Conservation (phyloP, 2,113 vertebrate species). For the Mobula birostris region DNA sequence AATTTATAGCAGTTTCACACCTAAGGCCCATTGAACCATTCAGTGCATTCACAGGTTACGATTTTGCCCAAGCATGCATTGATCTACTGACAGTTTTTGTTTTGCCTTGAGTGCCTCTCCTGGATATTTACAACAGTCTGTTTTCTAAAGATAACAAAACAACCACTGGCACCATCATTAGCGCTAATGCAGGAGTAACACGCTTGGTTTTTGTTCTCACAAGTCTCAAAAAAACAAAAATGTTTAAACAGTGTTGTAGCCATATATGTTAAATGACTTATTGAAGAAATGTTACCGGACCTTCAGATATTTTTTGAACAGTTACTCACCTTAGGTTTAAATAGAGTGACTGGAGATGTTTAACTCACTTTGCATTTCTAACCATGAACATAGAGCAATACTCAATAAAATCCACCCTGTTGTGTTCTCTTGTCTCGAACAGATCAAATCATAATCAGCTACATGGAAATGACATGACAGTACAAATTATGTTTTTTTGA, state of each 20-base stretch:
- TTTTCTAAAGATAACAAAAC: not conserved
- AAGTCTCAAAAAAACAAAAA: not conserved
- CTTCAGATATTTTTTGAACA: not conserved
- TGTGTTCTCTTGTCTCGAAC: not conserved
- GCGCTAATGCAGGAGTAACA: not conserved
- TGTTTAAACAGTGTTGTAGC: not conserved
- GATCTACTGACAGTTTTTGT: not conserved
- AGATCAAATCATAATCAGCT: not conserved
- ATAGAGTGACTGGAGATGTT: not conserved
- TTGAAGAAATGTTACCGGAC: not conserved
- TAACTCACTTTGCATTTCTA: not conserved
- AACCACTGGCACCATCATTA: not conserved
- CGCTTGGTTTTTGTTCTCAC: not conserved
- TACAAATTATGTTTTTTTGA: not conserved
- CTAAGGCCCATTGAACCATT: not conserved
- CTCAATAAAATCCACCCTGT: not conserved
- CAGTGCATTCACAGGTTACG: conserved; percentile 13
- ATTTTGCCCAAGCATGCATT: not conserved
- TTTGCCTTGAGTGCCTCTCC: not conserved
- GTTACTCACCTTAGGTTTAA: not conserved
- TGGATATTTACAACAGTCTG: not conserved
- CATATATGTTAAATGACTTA: not conserved
- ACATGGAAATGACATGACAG: not conserved
- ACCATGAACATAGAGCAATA: not conserved
- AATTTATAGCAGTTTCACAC: conserved; percentile 21